phyloP scores from a whole-genome alignment of 2,113 vertebrate genomes.

The Athene cunicularia region DNA sequence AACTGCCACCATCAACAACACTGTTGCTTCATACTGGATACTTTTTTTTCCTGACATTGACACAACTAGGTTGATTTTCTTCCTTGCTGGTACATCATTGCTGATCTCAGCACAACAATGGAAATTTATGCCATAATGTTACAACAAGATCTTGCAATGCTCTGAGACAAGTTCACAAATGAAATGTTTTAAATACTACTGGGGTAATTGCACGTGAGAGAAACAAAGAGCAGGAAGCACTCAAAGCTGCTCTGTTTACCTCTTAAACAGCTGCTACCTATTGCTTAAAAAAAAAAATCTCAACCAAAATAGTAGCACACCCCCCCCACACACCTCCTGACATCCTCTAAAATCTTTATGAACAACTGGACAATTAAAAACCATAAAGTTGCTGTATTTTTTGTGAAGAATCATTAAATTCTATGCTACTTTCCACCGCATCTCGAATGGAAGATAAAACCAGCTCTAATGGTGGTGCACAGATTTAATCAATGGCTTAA shows the following conservation, averaged over 20 bases:
- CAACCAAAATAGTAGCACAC: not conserved
- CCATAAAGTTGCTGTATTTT: not conserved
- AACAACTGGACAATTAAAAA: not conserved
- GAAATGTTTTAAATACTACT: not conserved
- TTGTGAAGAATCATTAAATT: not conserved
- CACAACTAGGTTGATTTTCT: not conserved
- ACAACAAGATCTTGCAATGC: not conserved
- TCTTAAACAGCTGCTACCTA: not conserved
- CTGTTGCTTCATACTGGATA: not conserved
- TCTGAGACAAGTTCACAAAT: not conserved
- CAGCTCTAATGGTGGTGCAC: not conserved
- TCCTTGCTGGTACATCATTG: not conserved
- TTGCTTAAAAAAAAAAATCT: not conserved
- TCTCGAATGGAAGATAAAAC: not conserved
- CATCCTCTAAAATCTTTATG: not conserved
- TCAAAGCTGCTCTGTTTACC: not conserved
- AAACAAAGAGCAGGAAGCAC: slow-evolving; percentile 18
- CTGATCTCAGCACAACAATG: not conserved
- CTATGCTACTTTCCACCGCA: not conserved
- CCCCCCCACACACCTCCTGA: not conserved
- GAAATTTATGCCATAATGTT: not conserved
- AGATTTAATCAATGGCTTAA: not conserved
- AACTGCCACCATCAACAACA: not conserved
- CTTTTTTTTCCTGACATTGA: not conserved
- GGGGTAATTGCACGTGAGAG: not conserved